These are phyloP conservation scores for Poeciliopsis infans DNA, from an alignment of 2,797 vertebrate genomes.

Conservation along the genomic window DNA sequence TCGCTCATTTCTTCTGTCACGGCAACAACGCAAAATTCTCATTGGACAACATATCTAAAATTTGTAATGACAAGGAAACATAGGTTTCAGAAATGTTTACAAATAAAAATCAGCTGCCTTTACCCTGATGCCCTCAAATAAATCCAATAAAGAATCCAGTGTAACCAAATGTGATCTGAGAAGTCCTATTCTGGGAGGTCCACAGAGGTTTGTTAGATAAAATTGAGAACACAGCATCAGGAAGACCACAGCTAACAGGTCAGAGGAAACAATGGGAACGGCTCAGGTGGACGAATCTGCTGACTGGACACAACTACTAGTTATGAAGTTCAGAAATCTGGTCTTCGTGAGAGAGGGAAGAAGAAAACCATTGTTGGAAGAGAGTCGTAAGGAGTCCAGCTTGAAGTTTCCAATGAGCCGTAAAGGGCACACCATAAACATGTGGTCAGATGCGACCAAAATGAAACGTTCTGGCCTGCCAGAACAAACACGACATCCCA, in stretches of 20 bases:
- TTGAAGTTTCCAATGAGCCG: background rate
- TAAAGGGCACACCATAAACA: background rate
- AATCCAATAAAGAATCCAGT: background rate
- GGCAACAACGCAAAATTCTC: background rate
- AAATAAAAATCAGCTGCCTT: background rate
- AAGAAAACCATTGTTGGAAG: background rate
- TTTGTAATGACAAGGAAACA: background rate
- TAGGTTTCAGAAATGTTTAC: background rate
- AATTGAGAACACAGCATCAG: background rate
- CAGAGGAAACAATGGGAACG: too few relatives aligned
- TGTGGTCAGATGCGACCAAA: background rate
- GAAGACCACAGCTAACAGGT: background rate
- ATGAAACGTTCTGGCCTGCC: background rate
- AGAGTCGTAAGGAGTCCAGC: background rate
- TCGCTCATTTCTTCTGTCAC: background rate
- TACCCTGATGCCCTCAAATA: background rate
- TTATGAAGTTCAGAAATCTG: background rate
- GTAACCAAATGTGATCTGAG: background rate
- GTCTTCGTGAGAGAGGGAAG: background rate
- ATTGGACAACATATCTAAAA: background rate
- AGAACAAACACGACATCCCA: background rate
- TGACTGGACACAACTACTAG: background rate
- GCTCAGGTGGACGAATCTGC: background rate
- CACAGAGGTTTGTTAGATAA: background rate
- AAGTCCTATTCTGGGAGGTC: background rate